Percentiles rank a stretch among this genome's conserved stretches.
phyloP scores from a whole-genome alignment of 2,888 invertebrate genomes.

The Gasteruption jaculator region DNA sequence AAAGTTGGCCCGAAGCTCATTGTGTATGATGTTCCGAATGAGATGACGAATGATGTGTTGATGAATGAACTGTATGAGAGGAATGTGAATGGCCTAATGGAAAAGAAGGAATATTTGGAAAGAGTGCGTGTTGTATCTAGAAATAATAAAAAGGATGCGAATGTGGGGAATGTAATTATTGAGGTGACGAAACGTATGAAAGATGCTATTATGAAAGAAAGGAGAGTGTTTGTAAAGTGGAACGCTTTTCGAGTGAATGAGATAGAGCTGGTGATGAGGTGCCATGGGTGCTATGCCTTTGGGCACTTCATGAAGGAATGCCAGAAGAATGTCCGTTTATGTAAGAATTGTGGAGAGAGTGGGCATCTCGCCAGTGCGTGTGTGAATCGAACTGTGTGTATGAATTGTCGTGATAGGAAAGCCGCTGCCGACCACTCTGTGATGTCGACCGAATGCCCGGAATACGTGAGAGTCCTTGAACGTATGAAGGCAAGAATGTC shows the following conservation, averaged over 20 bases:
- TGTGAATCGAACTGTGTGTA: conserved; percentile 2
- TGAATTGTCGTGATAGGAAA: conserved; percentile 8
- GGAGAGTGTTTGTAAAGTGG: conserved; percentile 7
- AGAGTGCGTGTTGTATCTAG: background rate
- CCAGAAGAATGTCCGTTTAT: background rate
- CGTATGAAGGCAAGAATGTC: background rate
- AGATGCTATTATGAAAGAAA: background rate
- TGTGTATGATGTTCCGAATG: conserved; percentile 7
- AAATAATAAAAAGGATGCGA: background rate
- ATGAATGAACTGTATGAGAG: background rate
- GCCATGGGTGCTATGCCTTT: conserved; percentile 10
- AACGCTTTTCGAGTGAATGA: background rate
- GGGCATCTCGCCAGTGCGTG: conserved; percentile 10
- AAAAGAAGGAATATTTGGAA: background rate
- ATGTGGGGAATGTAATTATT: conserved; percentile 4
- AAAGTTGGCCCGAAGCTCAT: conserved; percentile 1
- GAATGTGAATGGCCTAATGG: background rate
- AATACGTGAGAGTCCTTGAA: conserved; percentile 5
- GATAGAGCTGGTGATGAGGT: conserved; percentile 1
- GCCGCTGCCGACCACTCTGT: conserved; percentile 6
- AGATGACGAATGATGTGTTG: background rate
- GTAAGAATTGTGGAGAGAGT: conserved; percentile 9
- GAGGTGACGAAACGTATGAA: conserved; percentile 5
- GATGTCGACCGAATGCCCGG: conserved; percentile 5
- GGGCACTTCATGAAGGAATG: conserved; percentile 9